These are phyloP conservation scores for Cheilosia vernalis DNA, from an alignment of 2,888 invertebrate genomes.

Conservation along the genomic window DNA sequence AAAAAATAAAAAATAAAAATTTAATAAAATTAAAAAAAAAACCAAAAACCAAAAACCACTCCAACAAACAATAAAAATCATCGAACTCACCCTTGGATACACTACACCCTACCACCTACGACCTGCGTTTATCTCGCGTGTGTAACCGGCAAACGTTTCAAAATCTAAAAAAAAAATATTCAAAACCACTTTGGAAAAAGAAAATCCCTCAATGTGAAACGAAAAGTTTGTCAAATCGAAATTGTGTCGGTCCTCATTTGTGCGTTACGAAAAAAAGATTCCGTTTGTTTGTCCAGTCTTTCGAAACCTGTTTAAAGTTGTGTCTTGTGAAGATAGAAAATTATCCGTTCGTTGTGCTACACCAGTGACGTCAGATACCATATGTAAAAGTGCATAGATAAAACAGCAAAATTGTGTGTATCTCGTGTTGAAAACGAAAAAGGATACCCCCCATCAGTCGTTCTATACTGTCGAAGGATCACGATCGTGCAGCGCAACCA, in stretches of 20 bases:
- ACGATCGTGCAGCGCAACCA: slow-evolving; percentile 1
- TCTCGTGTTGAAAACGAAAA: not conserved
- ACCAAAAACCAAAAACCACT: slow-evolving; percentile 1
- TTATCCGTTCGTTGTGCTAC: not conserved
- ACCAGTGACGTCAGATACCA: slow-evolving; percentile 47
- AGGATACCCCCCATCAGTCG: not conserved
- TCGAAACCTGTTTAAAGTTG: not conserved
- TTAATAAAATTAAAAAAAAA: not conserved
- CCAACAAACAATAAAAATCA: not conserved
- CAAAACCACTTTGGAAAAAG: slow-evolving; percentile 38
- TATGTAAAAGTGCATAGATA: slow-evolving; percentile 31
- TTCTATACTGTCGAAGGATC: not conserved
- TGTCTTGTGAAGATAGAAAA: not conserved
- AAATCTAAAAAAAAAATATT: not conserved
- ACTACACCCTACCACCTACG: not conserved
- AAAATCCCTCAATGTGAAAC: slow-evolving; percentile 13
- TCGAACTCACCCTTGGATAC: slow-evolving; percentile 14
- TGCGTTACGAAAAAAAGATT: not conserved
- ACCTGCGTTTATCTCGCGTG: not conserved
- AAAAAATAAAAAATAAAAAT: slow-evolving; percentile 19
- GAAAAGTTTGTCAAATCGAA: slow-evolving; percentile 16
- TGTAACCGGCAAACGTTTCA: slow-evolving; percentile 28
- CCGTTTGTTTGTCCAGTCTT: slow-evolving; percentile 2
- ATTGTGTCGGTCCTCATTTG: slow-evolving; percentile 31
- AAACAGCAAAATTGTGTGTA: slow-evolving; percentile 18